A percentile compares a stretch with the other conserved stretches of the same genome.
phyloP scores from a whole-genome alignment of 2,113 vertebrate species.

The Haemorhous mexicanus region DNA sequence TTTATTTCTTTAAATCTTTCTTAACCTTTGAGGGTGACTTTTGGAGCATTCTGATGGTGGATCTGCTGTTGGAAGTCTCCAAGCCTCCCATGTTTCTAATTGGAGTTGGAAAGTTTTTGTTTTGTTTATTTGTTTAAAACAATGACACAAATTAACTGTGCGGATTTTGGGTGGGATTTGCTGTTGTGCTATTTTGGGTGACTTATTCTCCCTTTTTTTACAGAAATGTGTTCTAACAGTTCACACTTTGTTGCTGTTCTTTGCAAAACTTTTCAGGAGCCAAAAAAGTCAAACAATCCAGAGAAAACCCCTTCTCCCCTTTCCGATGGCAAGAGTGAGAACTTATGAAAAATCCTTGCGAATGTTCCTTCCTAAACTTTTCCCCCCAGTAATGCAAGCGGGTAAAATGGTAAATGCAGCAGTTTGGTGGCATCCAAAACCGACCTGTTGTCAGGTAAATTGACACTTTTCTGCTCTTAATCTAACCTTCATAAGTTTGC shows the following conservation, averaged over 20 bases:
- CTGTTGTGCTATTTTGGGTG: conserved; percentile 47
- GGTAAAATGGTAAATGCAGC: conserved; percentile 73
- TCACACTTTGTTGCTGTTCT: conserved; percentile 82
- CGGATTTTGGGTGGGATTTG: conserved; percentile 54
- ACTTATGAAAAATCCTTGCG: conserved; percentile 75
- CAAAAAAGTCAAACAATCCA: conserved; percentile 80
- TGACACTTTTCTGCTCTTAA: conserved; percentile 62
- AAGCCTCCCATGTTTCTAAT: conserved; percentile 44
- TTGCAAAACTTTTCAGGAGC: conserved; percentile 84
- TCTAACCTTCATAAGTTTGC: not conserved
- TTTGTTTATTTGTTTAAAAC: conserved; percentile 63
- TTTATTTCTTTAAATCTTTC: conserved; percentile 61
- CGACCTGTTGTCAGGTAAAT: conserved; percentile 78
- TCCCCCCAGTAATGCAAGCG: conserved; percentile 78
- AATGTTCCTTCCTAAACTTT: conserved; percentile 82
- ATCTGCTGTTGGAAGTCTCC: conserved; percentile 69
- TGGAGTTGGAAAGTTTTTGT: conserved; percentile 71
- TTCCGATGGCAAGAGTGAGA: conserved; percentile 78
- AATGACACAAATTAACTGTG: not conserved
- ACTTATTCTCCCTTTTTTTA: conserved; percentile 52
- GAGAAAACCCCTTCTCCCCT: conserved; percentile 82
- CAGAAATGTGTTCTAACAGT: conserved; percentile 76
- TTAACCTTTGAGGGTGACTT: conserved; percentile 63
- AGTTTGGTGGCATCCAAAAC: conserved; percentile 73
- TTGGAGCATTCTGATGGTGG: conserved; percentile 65